These are phyloP conservation scores for Sturmia bella DNA, from an alignment of 2,888 invertebrate species.

Conservation along the genomic window DNA sequence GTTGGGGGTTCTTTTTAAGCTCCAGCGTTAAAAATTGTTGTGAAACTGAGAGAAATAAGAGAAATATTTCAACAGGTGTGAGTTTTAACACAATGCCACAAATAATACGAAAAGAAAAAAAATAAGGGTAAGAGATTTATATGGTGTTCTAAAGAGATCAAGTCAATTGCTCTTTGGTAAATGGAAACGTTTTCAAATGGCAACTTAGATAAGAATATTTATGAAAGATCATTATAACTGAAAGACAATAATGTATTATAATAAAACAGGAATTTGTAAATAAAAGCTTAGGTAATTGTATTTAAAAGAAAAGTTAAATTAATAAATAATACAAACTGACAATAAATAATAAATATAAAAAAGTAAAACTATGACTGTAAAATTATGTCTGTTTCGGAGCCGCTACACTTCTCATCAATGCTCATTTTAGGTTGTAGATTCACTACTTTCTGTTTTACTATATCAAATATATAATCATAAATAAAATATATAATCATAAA, in stretches of 20 bases:
- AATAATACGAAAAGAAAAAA: constrained; percentile 38
- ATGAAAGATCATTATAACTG: constrained; percentile 11
- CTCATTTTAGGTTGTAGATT: no score
- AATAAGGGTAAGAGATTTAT: constrained; percentile 56
- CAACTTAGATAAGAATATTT: constrained; percentile 12
- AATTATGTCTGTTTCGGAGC: no score
- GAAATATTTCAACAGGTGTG: constrained; percentile 64
- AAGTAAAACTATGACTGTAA: no score
- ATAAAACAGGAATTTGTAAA: no score
- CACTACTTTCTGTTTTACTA: no score
- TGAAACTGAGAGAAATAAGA: constrained; percentile 34
- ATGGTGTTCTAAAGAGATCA: constrained; percentile 55
- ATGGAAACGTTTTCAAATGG: constrained; percentile 23
- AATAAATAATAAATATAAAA: no score
- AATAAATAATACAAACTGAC: no score
- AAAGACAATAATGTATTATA: background rate
- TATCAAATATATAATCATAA: no score
- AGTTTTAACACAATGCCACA: constrained; percentile 42
- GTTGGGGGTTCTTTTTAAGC: constrained; percentile 40
- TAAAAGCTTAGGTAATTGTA: no score
- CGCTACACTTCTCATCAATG: no score
- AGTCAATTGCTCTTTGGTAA: constrained; percentile 51
- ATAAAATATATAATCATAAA: no score
- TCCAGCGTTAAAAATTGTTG: constrained; percentile 4
- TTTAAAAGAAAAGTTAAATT: no score